Evolutionary conservation across 2,113 vertebrate genomes (phyloP), one percentile per base, ranked within the genome.

Genomic region (Mobula birostris): DNA sequence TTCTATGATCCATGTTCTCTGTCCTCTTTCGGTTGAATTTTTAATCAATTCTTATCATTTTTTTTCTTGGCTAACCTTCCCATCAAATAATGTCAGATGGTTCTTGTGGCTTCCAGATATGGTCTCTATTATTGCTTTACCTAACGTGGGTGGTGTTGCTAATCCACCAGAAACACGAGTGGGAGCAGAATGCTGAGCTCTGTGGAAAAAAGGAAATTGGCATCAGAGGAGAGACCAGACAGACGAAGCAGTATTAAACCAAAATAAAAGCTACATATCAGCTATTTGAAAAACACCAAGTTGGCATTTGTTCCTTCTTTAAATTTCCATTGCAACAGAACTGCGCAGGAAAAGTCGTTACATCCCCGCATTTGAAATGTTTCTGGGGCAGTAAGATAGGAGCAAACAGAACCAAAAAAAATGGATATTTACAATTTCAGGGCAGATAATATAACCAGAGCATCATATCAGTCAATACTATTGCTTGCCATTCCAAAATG

Each of bases 161-260:
- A 66, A 88, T 88, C 56, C n/a, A n/a, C 29, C n/a, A 61, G n/a
- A 2, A 7, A 58, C 56, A 61, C 56, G 61, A 27, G 56, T 29
- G 83, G 36, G 9, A 24, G 11, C 48, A 14, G 58, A 85, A 8
- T 61, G 56, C 58, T 88, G 85, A 63, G 61, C 15, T 66, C 85
- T 88, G 58, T 88, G 58, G 36, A 36, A 88, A 88, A 88, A 63
- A n/a, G 24, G 85, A 88, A 88, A 32, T 88, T 88, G 85, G 85
- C 85, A 88, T 63, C 85, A 88, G 12, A 6, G 61, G 4, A 17
- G 29, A 32, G 85, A n/a, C 58, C 85, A 88, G 29, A 61, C n/a
- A 61, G 58, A 66, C 29, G 58, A 66, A 66, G 12, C 63, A 14
- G 14, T 88, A 27, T 66, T 17, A 14, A 66, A n/a, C 29, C 85